Percentiles rank a stretch among this genome's conserved stretches.
phyloP scores from a whole-genome alignment of 2,113 vertebrate species.

The Seriola quinqueradiata region DNA sequence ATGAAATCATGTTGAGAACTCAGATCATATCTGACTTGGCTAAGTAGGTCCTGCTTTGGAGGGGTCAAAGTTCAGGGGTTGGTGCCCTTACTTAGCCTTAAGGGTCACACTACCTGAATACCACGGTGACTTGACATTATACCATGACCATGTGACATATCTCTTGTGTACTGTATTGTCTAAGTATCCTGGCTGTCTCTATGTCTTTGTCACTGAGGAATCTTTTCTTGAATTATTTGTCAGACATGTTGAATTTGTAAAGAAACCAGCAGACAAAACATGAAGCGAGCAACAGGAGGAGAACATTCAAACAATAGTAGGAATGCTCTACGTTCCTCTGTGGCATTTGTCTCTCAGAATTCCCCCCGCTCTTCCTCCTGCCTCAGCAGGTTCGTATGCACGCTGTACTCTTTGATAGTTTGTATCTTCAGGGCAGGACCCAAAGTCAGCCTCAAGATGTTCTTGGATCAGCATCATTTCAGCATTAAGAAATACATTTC shows the following conservation, averaged over 20 bases:
- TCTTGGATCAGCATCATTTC: neutral
- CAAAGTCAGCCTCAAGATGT: constrained; percentile 4
- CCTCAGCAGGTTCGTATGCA: constrained; percentile 25
- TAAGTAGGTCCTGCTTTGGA: constrained; percentile 5
- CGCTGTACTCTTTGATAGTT: constrained; percentile 2
- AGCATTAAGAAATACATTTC: neutral
- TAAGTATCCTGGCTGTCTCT: neutral
- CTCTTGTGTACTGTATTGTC: constrained; percentile 25
- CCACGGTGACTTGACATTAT: constrained; percentile 63
- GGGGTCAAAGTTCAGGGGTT: constrained; percentile 57
- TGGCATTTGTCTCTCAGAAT: constrained; percentile 33
- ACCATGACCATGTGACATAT: constrained; percentile 59
- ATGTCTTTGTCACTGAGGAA: constrained; percentile 29
- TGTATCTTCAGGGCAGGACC: constrained; percentile 24
- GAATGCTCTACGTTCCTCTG: constrained; percentile 41
- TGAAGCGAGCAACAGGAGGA: neutral
- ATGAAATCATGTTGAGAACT: fast-evolving
- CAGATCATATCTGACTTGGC: constrained; percentile 17
- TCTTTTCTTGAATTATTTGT: constrained; percentile 27
- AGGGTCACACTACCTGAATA: constrained; percentile 61
- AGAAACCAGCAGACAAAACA: constrained; percentile 57
- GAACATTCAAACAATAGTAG: constrained; percentile 32
- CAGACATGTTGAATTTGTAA: constrained; percentile 70
- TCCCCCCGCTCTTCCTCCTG: constrained; percentile 10
- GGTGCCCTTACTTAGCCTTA: constrained; percentile 26